These are phyloP conservation scores for Heliornis fulica DNA, from an alignment of 2,113 vertebrate species.

Conservation along the genomic window DNA sequence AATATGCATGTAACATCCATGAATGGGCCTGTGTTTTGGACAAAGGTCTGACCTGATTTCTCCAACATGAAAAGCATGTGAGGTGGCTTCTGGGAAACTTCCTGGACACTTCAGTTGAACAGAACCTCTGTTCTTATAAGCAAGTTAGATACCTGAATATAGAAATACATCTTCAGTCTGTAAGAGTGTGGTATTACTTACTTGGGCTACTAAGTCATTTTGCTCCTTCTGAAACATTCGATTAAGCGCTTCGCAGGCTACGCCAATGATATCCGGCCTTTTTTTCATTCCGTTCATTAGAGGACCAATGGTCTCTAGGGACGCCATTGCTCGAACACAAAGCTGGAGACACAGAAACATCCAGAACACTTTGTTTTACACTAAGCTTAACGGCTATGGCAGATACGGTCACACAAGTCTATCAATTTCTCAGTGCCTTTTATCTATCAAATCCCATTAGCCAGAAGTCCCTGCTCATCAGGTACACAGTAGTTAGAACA, in stretches of 20 bases:
- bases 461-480: neutral
- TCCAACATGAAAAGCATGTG: neutral
- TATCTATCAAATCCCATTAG: neutral
- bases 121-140: neutral
- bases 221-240: slow-evolving; percentile 99
- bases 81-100: neutral
- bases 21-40: neutral
- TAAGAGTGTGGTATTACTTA: too few species aligned
- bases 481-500: neutral
- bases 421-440: neutral
- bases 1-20: neutral
- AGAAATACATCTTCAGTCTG: too few species aligned
- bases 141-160: neutral
- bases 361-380: neutral
- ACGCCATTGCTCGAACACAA: slow-evolving; percentile 94
- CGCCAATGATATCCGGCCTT: slow-evolving; percentile 85
- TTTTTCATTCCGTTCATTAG: slow-evolving; percentile 93
- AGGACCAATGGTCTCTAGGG: slow-evolving; percentile 91
- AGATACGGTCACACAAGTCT: neutral
- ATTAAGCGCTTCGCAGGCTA: slow-evolving; percentile 95
- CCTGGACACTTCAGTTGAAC: neutral
- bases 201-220: slow-evolving; percentile 93
- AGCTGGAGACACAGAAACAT: slow-evolving; percentile 71
- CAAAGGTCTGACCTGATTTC: neutral
- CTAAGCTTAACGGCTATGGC: neutral